Evolutionary conservation across 2,113 vertebrate species (phyloP).

Genomic region (Lasiurus cinereus): DNA sequence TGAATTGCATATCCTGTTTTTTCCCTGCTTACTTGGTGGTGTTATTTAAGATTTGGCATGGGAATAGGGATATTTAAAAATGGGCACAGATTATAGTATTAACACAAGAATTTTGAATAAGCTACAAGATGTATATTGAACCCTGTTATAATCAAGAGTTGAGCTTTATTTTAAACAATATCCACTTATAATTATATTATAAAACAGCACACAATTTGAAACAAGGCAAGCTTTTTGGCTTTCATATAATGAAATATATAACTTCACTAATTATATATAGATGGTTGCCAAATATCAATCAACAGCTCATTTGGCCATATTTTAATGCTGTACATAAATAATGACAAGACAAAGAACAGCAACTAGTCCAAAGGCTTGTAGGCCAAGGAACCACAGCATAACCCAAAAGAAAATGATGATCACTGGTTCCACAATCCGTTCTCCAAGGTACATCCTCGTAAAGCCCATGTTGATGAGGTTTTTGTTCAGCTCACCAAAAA

Average conservation of each 20-base stretch:
- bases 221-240: constrained; percentile 67
- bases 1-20: constrained; percentile 20
- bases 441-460: constrained; percentile 96
- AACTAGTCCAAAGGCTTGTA: constrained; percentile 96
- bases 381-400: constrained; percentile 97
- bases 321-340: constrained; percentile 96
- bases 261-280: constrained; percentile 67
- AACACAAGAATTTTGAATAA: constrained; percentile 67
- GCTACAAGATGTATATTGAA: constrained; percentile 67
- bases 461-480: constrained; percentile 94
- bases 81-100: constrained; percentile 5
- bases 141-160: constrained; percentile 66
- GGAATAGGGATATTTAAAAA: constrained; percentile 16
- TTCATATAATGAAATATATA: constrained; percentile 72
- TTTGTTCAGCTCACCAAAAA: constrained; percentile 98
- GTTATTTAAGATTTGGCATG: constrained; percentile 23
- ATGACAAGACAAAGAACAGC: constrained; percentile 97
- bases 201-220: constrained; percentile 76
- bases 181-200: constrained; percentile 56
- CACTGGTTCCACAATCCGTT: constrained; percentile 96
- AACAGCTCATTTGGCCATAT: constrained; percentile 29
- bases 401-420: constrained; percentile 96
- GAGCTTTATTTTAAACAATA: constrained; percentile 73
- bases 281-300: constrained; percentile 66
- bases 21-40: constrained; percentile 35